phyloP scores from a whole-genome alignment of 30 jellyfish, hydroid and myxozoan genomes.

The Pseudorhiza aurosa region DNA sequence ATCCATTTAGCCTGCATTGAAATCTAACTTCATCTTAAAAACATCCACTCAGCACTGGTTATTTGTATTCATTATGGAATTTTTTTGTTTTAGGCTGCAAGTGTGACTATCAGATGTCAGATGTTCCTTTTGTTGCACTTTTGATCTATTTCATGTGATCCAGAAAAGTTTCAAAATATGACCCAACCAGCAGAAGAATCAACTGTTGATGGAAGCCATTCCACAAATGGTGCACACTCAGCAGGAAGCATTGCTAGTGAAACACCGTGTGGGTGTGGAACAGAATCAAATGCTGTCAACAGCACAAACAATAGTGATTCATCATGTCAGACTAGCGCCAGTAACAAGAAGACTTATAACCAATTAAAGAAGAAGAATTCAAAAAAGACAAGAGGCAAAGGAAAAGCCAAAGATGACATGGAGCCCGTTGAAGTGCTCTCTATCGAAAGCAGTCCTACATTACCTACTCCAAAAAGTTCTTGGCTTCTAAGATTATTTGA shows the following conservation, averaged over 20 bases:
- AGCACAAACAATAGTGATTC: neutral
- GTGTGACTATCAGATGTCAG: no score
- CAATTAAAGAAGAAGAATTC: conserved; percentile 57
- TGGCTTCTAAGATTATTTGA: conserved; percentile 96
- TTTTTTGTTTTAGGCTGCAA: no score
- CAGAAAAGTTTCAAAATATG: conserved; percentile 9
- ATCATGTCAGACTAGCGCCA: neutral
- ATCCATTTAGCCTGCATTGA: no score
- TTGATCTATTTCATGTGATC: no score
- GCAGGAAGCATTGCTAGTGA: neutral
- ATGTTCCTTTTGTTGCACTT: no score
- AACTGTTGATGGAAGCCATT: neutral
- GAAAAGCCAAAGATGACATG: conserved; percentile 47
- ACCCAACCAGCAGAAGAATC: conserved; percentile 28
- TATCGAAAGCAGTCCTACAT: conserved; percentile 31
- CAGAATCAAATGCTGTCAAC: neutral
- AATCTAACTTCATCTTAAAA: no score
- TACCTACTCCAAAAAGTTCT: conserved; percentile 92
- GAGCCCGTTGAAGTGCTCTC: conserved; percentile 22
- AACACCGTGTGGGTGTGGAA: conserved; percentile 35
- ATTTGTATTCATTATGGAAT: no score
- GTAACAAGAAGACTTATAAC: conserved; percentile 44
- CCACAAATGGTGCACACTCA: neutral
- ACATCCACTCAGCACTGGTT: no score
- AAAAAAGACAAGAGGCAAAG: conserved; percentile 33